Evolutionary conservation across 2,113 vertebrate genomes (phyloP), one percentile per base, ranked within the genome.

Genomic region (Chloebia gouldiae): DNA sequence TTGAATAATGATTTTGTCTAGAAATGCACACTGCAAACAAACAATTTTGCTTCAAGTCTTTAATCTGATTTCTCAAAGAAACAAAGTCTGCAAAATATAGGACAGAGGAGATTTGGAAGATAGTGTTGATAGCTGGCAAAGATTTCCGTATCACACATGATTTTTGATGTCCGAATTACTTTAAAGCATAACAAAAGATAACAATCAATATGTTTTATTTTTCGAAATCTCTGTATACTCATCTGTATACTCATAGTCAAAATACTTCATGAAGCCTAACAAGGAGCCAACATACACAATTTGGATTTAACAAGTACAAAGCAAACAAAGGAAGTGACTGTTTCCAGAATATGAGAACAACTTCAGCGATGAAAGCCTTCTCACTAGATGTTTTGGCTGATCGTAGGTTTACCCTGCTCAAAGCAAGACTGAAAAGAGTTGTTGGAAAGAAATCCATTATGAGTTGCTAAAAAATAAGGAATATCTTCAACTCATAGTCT

Each of bases 91-190:
- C 3, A 86, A 73, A 82, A 64, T 4, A n/a, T 4, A 4, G 5
- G 13, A 33, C 50, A 60, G 20, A 9, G 39, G 2, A 3, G 13
- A 76, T 42, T 37, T 64, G 17, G 16, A 89, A 72, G 9, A 19
- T 9, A 21, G 1, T 8, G 11, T 40, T 57, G 13, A 61, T 13
- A 81, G 39, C 65, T 18, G 9, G 10, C 20, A 33, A 77, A 60
- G 22, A 35, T 51, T 91, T 78, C 33, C 30, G 68, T 1, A 4
- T 35, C 2, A 3, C 10, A 42, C 0, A 0, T 64, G 13, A 42
- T 71, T 88, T 64, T 69, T 14, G 66, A 6, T 64, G 30, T n/a
- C 25, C 31, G 33, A 59, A 50, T 45, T 71, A 18, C 42, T 81
- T 89, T n/a, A 60, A 59, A 31, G 7, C 8, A 44, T 50, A 64